Evolutionary conservation across 2,888 invertebrate genomes (phyloP).

Genomic region (Cerastis leucographa): DNA sequence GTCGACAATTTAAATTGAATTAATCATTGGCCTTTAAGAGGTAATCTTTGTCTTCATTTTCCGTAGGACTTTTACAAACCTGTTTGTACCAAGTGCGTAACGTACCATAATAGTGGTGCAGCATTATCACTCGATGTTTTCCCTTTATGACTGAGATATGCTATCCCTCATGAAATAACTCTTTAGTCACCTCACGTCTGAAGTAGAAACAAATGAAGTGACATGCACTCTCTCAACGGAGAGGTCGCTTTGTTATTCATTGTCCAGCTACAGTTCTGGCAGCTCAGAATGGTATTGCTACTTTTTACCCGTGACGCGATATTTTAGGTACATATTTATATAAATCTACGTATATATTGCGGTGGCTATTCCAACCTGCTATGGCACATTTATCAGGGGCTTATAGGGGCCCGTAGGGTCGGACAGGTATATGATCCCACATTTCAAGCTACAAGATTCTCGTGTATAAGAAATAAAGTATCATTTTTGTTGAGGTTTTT

Average conservation of each 20-base stretch:
- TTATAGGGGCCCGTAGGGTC: conserved; percentile 52
- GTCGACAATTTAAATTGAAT: background rate
- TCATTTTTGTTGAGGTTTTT: conserved; percentile 2
- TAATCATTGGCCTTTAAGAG: background rate
- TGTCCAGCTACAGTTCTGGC: background rate
- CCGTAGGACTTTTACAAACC: background rate
- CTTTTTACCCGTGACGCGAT: conserved; percentile 3
- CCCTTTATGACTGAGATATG: background rate
- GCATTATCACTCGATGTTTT: background rate
- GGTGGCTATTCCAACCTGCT: conserved; percentile 32
- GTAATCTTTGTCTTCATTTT: background rate
- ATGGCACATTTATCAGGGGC: conserved; percentile 65
- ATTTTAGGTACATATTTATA: background rate
- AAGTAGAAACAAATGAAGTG: background rate
- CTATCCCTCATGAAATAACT: background rate
- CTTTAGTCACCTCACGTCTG: background rate
- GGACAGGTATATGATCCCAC: conserved; percentile 59
- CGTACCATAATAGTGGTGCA: background rate
- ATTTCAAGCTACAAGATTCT: conserved; percentile 24
- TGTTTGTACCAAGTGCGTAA: no score
- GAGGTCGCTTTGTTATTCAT: conserved; percentile 25
- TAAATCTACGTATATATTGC: background rate
- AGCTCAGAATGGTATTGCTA: background rate
- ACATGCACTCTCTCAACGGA: conserved; percentile 11
- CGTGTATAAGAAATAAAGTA: conserved; percentile 28